Conservation (phyloP, 1,140 invertebrate species). For the Trinorchestia longiramus region DNA sequence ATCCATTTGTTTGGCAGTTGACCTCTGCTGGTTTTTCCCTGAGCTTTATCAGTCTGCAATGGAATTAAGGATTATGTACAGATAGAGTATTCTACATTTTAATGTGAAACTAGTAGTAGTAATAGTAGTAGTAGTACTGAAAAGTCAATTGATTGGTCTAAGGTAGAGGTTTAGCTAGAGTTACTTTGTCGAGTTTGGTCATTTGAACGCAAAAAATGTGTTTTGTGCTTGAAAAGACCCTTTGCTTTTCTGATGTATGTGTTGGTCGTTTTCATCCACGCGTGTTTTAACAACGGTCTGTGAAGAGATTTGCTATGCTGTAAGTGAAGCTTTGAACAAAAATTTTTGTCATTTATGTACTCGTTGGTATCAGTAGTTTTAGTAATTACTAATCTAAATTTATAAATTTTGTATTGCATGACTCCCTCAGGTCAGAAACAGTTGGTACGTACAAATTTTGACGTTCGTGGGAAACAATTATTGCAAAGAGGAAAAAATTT, state of each 20-base stretch:
- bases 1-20: not conserved
- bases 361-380: not conserved
- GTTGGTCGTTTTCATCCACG: not conserved
- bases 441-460: too few relatives aligned
- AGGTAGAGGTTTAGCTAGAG: not conserved
- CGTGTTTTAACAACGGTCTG: not conserved
- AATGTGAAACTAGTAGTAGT: not conserved
- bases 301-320: not conserved
- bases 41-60: not conserved
- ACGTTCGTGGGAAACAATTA: too few relatives aligned
- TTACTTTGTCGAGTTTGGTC: not conserved
- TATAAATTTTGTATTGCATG: too few relatives aligned
- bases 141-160: not conserved
- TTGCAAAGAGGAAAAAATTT: too few relatives aligned
- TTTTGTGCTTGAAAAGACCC: not conserved
- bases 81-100: not conserved
- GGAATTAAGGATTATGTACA: not conserved
- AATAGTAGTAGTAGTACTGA: too few relatives aligned
- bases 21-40: not conserved
- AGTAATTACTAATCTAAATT: too few relatives aligned
- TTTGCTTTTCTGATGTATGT: not conserved
- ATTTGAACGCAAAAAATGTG: not conserved
- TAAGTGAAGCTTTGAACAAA: not conserved
- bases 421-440: too few relatives aligned
- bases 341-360: not conserved